A percentile compares a stretch with the other conserved stretches of the same genome.
phyloP scores from a whole-genome alignment of 2,113 vertebrate species.

The Sula dactylatra region DNA sequence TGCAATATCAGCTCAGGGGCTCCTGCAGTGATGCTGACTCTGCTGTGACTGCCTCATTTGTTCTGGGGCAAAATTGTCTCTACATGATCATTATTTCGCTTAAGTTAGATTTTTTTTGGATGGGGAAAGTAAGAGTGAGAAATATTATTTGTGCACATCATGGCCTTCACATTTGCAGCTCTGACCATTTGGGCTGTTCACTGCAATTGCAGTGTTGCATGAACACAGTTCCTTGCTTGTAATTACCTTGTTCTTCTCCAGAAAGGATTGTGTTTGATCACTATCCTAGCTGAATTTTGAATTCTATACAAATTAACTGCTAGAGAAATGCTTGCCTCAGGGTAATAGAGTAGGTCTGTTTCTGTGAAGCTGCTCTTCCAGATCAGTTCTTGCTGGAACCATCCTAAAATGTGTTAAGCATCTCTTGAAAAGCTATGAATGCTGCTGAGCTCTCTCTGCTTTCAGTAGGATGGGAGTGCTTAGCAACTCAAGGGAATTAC shows the following conservation, averaged over 20 bases:
- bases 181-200: not conserved
- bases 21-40: not conserved
- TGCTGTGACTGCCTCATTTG: not conserved
- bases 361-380: not conserved
- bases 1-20: not conserved
- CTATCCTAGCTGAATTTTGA: not conserved
- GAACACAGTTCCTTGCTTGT: not conserved
- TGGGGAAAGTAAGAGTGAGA: not conserved
- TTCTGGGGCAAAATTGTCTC: not conserved
- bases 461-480: not conserved
- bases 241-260: not conserved
- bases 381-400: not conserved
- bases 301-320: not conserved
- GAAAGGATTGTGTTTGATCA: not conserved
- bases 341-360: not conserved
- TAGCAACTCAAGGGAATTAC: not conserved
- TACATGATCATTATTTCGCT: not conserved
- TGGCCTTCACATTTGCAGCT: not conserved
- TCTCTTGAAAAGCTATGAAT: not conserved
- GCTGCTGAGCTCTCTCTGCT: not conserved
- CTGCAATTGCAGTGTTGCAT: not conserved
- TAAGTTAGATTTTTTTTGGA: not conserved
- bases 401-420: not conserved
- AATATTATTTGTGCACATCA: accelerated
- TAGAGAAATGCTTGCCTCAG: not conserved